phyloP scores from a whole-genome alignment of 2,113 vertebrate genomes.

The Eublepharis macularius region DNA sequence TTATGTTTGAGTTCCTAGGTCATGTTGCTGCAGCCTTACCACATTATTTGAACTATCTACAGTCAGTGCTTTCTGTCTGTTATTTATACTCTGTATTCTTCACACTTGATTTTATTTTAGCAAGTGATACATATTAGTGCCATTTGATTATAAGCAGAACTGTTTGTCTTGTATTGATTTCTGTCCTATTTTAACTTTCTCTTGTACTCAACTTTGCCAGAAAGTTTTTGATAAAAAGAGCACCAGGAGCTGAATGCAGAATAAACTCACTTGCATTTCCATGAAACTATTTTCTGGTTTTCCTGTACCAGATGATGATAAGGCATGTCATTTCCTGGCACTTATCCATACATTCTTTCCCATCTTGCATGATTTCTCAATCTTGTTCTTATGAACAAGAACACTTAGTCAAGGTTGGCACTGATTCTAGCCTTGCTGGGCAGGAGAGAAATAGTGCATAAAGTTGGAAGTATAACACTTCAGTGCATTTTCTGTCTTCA shows the following conservation, averaged over 20 bases:
- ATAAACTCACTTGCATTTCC: background rate
- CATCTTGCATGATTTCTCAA: background rate
- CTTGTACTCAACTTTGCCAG: background rate
- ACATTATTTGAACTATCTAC: background rate
- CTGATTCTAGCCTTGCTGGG: background rate
- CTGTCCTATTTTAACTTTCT: slow-evolving; percentile 11
- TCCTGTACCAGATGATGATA: background rate
- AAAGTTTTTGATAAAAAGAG: background rate
- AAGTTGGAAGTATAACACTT: background rate
- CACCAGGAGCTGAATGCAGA: slow-evolving; percentile 7
- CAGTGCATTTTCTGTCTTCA: background rate
- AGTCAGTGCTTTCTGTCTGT: background rate
- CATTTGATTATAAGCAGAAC: background rate
- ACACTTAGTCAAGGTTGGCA: slow-evolving; percentile 15
- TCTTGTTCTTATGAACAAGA: background rate
- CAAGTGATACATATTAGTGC: background rate
- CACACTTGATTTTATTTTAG: background rate
- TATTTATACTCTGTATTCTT: background rate
- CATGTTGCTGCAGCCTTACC: too few relatives aligned
- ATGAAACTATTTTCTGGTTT: slow-evolving; percentile 22
- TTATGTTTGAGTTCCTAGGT: too few relatives aligned
- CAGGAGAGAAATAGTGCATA: background rate
- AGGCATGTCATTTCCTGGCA: background rate
- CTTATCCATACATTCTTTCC: background rate
- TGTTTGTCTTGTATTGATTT: slow-evolving; percentile 18